Evolutionary conservation across 2,888 invertebrate genomes (phyloP), one percentile per base, ranked within the genome.

Genomic region (Chelonus formosanus): DNA sequence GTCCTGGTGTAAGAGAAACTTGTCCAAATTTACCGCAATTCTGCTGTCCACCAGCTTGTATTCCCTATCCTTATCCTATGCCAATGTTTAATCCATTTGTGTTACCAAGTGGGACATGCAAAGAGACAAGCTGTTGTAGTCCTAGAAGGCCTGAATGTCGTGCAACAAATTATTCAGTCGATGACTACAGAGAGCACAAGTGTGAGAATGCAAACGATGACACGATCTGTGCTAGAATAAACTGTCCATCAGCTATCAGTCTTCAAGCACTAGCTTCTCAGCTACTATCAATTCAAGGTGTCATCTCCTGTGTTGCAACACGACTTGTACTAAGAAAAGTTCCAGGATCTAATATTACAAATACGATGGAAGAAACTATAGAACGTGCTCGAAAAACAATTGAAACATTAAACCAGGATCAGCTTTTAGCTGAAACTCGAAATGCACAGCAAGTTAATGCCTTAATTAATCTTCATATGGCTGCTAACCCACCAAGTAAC

Each of bases 181-280:
- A 43, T 4, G 34, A 47, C 0, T 8, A 40, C 2, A 69, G 71
- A 1, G 66, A 67, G 5, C 80, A 80, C 59, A 70, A 61, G 32
- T 80, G 80, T 60, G 45, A 57, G 0, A 50, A 66, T 5, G 70
- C 71, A 3, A 47, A 43, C 40, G 77, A 75, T 32, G 80, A 76
- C 3, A 71, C 75, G 0, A 68, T 81, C 6, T 82, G 82, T 61
- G 57, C 73, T 2, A 75, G 75, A 43, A 73, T 74, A 31, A 78
- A 80, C 48, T 84, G 84, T 57, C 81, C 82, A 0, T 75, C 77
- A 48, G 69, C 80, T 1, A 69, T 82, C 2, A 81, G 76, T 63
- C 71, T 84, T 31, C 84, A 83, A 44, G 81, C 83, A 0, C 60
- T 84, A 10, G 79, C 77, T 0, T 80, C 84, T 0, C 84, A 83